A percentile compares a stretch with the other conserved stretches of the same genome.
phyloP scores from a whole-genome alignment of 2,888 invertebrate species.

The Aplocera efformata region DNA sequence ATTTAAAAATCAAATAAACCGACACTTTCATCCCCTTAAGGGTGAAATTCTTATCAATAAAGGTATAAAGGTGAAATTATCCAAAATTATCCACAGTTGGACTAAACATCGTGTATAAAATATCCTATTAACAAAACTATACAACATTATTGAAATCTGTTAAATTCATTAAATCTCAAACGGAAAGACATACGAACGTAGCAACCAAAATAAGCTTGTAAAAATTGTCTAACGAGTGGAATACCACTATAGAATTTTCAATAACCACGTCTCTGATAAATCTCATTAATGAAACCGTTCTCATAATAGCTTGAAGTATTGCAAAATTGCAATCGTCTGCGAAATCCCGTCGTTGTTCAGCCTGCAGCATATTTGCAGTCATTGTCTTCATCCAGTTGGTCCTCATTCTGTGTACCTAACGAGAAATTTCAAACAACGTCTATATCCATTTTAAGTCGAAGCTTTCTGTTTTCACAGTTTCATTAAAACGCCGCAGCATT shows the following conservation, averaged over 20 bases:
- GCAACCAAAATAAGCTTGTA: no score
- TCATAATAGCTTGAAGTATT: constrained; percentile 3
- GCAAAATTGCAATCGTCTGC: constrained; percentile 16
- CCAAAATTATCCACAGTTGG: no score
- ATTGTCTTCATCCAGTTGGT: constrained; percentile 31
- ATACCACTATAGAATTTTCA: not conserved
- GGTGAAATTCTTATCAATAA: no score
- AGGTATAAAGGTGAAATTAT: no score
- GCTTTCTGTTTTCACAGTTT: constrained; percentile 45
- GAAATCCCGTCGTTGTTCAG: constrained; percentile 25
- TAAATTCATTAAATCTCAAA: no score
- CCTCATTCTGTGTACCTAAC: constrained; percentile 40
- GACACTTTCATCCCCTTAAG: no score
- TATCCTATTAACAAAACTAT: no score
- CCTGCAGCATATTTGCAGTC: constrained; percentile 25
- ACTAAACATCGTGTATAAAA: no score
- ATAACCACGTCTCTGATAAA: no score
- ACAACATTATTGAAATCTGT: no score
- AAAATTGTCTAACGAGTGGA: not conserved
- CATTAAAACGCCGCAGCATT: constrained; percentile 22
- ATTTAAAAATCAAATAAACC: no score
- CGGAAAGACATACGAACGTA: no score
- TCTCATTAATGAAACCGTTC: not conserved
- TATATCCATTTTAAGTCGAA: constrained; percentile 29
- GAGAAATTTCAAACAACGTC: constrained; percentile 41